A percentile compares a stretch with the other conserved stretches of the same genome.
Conservation (phyloP, 1,140 invertebrate genomes). For the Homarus americanus region DNA sequence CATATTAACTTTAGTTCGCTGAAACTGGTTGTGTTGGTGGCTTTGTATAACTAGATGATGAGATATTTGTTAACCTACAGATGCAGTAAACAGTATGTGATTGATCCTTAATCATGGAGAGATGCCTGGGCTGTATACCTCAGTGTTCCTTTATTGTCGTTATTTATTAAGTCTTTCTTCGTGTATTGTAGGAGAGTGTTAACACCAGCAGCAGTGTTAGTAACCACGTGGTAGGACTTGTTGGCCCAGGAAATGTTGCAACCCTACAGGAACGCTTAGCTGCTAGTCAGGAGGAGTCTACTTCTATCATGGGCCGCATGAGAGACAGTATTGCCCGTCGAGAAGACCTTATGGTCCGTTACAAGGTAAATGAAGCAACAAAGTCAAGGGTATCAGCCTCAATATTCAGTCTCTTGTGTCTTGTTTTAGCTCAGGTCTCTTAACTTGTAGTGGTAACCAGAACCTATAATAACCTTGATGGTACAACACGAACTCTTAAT, state of each 20-base stretch:
- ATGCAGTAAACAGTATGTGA: too few relatives aligned
- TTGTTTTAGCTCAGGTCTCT: too few relatives aligned
- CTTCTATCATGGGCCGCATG: conserved; percentile 47
- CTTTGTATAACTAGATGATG: too few relatives aligned
- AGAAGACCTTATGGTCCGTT: conserved; percentile 72
- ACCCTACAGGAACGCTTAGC: conserved; percentile 47
- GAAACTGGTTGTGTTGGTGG: too few relatives aligned
- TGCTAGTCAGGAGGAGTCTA: conserved; percentile 47
- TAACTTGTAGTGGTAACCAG: too few relatives aligned
- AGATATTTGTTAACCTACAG: too few relatives aligned
- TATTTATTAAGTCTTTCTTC: background rate
- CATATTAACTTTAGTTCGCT: too few relatives aligned
- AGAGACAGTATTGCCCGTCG: conserved; percentile 69
- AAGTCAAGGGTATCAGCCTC: background rate
- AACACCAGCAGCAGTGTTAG: background rate
- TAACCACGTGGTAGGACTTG: conserved; percentile 37
- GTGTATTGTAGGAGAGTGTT: background rate
- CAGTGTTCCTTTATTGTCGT: background rate
- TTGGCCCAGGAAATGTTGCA: conserved; percentile 34
- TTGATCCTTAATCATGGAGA: too few relatives aligned
- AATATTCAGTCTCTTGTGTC: too few relatives aligned
- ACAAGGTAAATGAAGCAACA: conserved; percentile 37
- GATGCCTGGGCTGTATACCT: too few relatives aligned
- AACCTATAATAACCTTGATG: too few relatives aligned
- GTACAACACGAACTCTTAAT: too few relatives aligned